Percentiles rank a stretch among this genome's conserved stretches.
These are phyloP conservation scores for Lynx canadensis DNA, from an alignment of 2,113 vertebrate genomes.

Conservation along the genomic window DNA sequence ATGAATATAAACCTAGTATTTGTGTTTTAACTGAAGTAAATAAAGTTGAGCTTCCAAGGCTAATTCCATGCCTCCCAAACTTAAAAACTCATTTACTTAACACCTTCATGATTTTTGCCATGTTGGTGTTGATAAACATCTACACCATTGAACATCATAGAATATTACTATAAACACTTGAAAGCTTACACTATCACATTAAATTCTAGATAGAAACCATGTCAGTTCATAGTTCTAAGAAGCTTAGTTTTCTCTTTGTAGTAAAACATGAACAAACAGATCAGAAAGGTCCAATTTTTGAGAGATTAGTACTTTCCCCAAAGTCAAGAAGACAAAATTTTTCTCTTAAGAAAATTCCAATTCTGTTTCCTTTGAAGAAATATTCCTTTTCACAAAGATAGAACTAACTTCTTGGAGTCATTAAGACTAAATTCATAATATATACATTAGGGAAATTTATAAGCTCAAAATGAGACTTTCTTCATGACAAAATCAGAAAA, in stretches of 20 bases:
- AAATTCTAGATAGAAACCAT: background rate
- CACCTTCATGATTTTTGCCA: background rate
- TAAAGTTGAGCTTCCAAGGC: background rate
- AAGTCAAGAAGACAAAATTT: background rate
- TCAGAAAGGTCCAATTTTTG: background rate
- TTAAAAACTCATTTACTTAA: background rate
- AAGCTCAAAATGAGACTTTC: background rate
- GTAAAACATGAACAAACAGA: background rate
- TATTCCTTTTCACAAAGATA: background rate
- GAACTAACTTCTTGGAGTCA: background rate
- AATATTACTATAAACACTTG: background rate
- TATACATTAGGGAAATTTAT: background rate
- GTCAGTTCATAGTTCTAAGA: background rate
- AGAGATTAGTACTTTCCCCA: background rate
- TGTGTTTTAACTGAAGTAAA: background rate
- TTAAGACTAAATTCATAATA: background rate
- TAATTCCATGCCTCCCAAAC: background rate
- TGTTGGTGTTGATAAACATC: background rate
- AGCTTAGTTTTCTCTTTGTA: background rate
- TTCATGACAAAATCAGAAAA: background rate
- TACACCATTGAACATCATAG: background rate
- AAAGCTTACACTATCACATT: background rate
- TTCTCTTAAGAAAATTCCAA: background rate
- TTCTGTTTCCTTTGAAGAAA: background rate
- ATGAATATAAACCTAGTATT: background rate